Evolutionary conservation across 2,113 vertebrate species (phyloP).

Genomic region (Cyanistes caeruleus): DNA sequence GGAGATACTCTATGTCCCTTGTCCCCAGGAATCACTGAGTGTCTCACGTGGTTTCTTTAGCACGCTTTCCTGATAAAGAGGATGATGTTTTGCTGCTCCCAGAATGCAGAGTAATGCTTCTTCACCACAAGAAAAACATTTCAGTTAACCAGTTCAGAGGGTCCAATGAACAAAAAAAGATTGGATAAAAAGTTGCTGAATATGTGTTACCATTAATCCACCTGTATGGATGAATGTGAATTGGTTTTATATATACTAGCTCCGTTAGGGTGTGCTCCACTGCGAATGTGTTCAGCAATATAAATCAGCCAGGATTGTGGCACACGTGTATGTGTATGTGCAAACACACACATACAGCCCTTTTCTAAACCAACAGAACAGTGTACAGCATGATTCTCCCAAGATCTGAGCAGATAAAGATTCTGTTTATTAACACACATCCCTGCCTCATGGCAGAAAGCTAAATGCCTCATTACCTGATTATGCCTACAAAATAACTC

Average conservation of each 20-base stretch:
- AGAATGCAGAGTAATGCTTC: neutral
- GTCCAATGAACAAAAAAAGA: neutral
- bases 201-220: neutral
- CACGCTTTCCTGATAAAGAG: neutral
- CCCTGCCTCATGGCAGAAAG: neutral
- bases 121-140: neutral
- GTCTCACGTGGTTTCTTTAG: neutral
- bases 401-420: neutral
- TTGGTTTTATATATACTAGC: neutral
- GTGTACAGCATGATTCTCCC: neutral
- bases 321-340: too few species aligned
- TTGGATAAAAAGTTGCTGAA: neutral
- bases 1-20: neutral
- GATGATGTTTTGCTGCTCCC: neutral
- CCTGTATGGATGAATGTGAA: neutral
- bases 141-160: neutral
- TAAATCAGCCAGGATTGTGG: neutral
- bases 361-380: neutral
- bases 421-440: neutral
- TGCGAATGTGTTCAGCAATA: neutral
- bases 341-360: neutral
- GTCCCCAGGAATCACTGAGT: neutral
- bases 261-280: neutral
- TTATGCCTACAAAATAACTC: conserved; percentile 3
- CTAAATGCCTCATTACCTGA: neutral